A percentile compares a stretch with the other conserved stretches of the same genome.
Conservation (phyloP, 2,113 vertebrate species). For the Syrmaticus mikado region DNA sequence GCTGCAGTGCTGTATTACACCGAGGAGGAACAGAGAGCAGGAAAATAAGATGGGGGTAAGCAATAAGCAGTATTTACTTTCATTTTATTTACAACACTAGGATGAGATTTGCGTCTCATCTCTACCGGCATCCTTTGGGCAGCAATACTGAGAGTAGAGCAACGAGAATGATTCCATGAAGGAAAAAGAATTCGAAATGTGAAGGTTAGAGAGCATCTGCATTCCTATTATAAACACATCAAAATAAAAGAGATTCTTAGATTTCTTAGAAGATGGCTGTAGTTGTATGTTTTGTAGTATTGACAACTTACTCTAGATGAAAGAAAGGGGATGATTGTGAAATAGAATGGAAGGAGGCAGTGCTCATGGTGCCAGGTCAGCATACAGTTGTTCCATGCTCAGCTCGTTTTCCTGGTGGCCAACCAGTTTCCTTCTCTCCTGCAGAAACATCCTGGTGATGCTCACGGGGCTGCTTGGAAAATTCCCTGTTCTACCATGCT, state of each 20-base stretch:
- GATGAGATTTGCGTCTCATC: not conserved
- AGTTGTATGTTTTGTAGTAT: not conserved
- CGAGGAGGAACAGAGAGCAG: constrained; percentile 8
- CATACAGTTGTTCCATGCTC: not conserved
- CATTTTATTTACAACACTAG: constrained; percentile 25
- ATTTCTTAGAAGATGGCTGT: not conserved
- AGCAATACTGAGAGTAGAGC: not conserved
- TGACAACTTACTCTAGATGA: not conserved
- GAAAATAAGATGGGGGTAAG: not conserved
- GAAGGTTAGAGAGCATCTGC: not conserved
- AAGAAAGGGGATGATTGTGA: constrained; percentile 32
- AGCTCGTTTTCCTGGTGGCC: constrained; percentile 9
- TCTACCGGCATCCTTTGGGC: not conserved
- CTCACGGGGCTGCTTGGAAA: not conserved
- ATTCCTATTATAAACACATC: not conserved
- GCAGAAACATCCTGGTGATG: fast-evolving
- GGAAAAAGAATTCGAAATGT: not conserved
- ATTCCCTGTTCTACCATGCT: not conserved
- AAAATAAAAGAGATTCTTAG: not conserved
- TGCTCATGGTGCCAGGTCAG: constrained; percentile 14
- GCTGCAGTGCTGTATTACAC: not conserved
- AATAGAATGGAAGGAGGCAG: not conserved
- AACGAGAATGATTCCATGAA: not conserved
- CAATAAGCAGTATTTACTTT: constrained; percentile 65
- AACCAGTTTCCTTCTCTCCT: not conserved